Base-by-base conservation (phyloP, 2,113 vertebrate species). In the Labrus mixtus region DNA sequence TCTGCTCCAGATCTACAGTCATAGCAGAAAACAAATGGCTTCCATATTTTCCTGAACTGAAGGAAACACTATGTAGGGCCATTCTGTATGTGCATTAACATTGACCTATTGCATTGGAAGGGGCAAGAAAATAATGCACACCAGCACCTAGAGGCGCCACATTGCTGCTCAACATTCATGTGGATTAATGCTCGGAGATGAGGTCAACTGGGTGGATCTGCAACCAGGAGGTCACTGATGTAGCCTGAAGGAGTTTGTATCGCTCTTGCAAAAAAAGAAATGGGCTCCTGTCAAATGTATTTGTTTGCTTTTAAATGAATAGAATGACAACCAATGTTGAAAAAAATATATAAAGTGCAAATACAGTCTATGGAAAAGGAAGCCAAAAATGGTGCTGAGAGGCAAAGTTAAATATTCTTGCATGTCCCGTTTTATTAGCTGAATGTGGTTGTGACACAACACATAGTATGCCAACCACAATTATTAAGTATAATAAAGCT, bases 31-130 rank as follows among this genome's bases (percentile, higher is more conserved):
- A 82, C 29, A 79, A 86, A 75, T 70, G n/a, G 57, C 70, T 80
- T 56, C 62, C 23, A 59, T 83, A 74, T 89, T 73, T 82, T 79
- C 72, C 71, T 85, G 83, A 89, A 73, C 81, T 73, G 36, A 79
- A 77, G 61, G 29, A 77, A 56, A 66, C 65, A 55, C 16, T 54
- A 39, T 36, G 25, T 61, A 51, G 36, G 45, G 16, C 25, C 41
- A 19, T 65, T 48, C 37, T 62, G n/a, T 50, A 37, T 58, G 50
- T 46, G 45, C 60, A 50, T 54, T 70, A 63, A 55, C 70, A 23
- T 13, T 46, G 45, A 74, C 71, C 67, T 76, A 76, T 68, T 50
- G 66, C 58, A 68, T 60, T 48, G 29, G 41, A 72, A 6, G 8
- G 58, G 45, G 20, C 37, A 68, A 61, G 50, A 25, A 48, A 37